These are phyloP conservation scores for Orthonychiurus folsomi DNA, from an alignment of 2,888 invertebrate species.

Conservation along the genomic window DNA sequence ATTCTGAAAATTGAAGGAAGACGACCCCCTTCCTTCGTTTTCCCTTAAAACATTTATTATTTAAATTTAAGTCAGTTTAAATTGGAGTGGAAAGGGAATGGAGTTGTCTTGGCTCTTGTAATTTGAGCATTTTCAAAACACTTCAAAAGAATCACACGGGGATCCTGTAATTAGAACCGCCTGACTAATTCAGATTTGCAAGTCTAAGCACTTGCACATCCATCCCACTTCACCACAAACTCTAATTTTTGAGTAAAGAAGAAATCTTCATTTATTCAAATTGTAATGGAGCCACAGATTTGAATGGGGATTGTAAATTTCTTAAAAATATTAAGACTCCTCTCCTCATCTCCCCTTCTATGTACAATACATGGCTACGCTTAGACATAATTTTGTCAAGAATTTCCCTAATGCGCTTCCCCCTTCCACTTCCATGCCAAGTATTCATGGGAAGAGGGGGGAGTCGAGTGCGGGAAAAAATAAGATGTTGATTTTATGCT, in stretches of 20 bases:
- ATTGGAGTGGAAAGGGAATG: too few relatives aligned
- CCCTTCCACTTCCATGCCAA: too few relatives aligned
- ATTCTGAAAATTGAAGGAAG: too few relatives aligned
- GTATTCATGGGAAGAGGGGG: neutral
- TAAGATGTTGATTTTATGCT: neutral
- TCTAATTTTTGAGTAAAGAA: slow-evolving; percentile 1
- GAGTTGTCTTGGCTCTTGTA: too few relatives aligned
- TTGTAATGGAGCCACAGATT: neutral
- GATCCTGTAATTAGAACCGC: neutral
- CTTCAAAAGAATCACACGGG: too few relatives aligned
- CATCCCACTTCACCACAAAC: neutral
- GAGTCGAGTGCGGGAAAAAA: neutral
- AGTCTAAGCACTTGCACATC: too few relatives aligned
- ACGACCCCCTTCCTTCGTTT: too few relatives aligned
- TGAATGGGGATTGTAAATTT: neutral
- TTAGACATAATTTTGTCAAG: neutral
- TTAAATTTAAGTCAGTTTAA: too few relatives aligned
- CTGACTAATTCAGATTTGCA: neutral
- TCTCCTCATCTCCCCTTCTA: too few relatives aligned
- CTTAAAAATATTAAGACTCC: neutral
- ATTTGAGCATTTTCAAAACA: too few relatives aligned
- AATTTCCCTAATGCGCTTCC: neutral
- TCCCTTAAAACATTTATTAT: too few relatives aligned
- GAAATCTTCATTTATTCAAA: neutral
- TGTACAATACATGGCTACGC: too few relatives aligned